Conservation (phyloP, 92 coral and sea anemone genomes). For the Meandrina meandrites region DNA sequence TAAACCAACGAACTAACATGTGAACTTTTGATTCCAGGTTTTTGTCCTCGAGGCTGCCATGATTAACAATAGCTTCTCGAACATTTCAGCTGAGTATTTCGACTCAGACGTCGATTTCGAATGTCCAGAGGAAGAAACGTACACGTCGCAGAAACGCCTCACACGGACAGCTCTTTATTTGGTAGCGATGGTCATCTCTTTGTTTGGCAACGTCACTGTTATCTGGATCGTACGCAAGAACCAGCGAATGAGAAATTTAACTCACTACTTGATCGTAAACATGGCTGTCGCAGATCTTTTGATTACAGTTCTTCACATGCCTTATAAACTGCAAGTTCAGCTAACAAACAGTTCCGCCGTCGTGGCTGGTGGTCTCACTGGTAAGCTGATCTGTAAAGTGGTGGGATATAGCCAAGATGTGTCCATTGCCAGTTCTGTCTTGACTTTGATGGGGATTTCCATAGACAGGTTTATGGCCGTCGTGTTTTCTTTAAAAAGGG, state of each 20-base stretch:
- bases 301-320: constrained; percentile 51
- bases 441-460: constrained; percentile 60
- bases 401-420: constrained; percentile 42
- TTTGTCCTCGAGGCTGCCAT: neutral
- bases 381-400: constrained; percentile 30
- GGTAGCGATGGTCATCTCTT: constrained; percentile 27
- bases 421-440: constrained; percentile 69
- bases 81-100: neutral
- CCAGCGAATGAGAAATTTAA: constrained; percentile 30
- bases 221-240: constrained; percentile 30
- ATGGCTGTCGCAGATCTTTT: constrained; percentile 46
- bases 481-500: constrained; percentile 60
- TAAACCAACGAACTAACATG: neutral
- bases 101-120: constrained; percentile 5
- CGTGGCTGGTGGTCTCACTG: constrained; percentile 1
- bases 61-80: neutral
- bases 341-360: constrained; percentile 4
- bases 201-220: constrained; percentile 15
- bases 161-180: constrained; percentile 2
- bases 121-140: constrained; percentile 15
- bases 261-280: constrained; percentile 44
- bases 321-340: constrained; percentile 41
- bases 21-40: neutral
- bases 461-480: constrained; percentile 67
- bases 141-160: constrained; percentile 15